These are phyloP conservation scores for Ptychadena robeensis DNA, from an alignment of 2,797 vertebrate genomes.

Conservation along the genomic window DNA sequence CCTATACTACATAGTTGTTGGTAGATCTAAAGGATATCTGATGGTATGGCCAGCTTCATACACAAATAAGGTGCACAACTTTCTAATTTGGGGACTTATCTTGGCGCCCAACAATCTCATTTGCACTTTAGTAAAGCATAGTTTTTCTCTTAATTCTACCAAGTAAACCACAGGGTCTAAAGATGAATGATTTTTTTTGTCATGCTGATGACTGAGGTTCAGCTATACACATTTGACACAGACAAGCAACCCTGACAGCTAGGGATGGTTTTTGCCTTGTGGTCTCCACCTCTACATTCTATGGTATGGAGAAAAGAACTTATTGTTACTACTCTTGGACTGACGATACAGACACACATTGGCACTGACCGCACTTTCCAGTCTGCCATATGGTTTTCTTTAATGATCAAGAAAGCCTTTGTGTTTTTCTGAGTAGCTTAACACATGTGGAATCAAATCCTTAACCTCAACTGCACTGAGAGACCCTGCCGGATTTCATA, in stretches of 20 bases:
- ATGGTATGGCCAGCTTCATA: no score
- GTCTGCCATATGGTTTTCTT: conserved; percentile 72
- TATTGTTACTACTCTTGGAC: conserved; percentile 68
- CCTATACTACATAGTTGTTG: no score
- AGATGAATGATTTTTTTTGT: no score
- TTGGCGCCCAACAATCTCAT: no score
- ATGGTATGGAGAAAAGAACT: conserved; percentile 65
- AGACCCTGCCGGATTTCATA: background rate
- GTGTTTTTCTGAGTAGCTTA: conserved; percentile 67
- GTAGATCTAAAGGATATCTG: no score
- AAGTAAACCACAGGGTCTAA: no score
- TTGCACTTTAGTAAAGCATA: no score
- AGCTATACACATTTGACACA: background rate
- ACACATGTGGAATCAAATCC: conserved; percentile 70
- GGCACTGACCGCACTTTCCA: conserved; percentile 65
- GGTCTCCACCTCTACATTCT: background rate
- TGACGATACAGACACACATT: conserved; percentile 71
- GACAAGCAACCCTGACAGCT: no score
- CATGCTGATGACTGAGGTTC: conserved; percentile 41
- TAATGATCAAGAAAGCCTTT: conserved; percentile 69
- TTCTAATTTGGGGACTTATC: no score
- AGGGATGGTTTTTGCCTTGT: background rate
- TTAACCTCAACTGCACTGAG: conserved; percentile 54
- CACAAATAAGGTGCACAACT: no score
- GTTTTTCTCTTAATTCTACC: no score